Conservation (phyloP, 2,113 vertebrate species). For the Suricata suricatta region DNA sequence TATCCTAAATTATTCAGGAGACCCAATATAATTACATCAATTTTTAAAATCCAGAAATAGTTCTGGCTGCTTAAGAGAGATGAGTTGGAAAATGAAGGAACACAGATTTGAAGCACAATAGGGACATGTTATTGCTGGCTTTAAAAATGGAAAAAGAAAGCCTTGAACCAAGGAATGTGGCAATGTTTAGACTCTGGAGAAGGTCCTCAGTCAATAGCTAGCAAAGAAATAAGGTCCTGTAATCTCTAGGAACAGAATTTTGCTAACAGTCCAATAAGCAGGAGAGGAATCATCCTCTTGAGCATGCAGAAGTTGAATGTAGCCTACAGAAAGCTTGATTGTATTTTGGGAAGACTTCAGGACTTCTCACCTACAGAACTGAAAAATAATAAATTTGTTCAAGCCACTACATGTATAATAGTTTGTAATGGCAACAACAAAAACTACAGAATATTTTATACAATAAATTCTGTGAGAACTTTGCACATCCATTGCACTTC, state of each 20-base stretch:
- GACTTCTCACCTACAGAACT: background rate
- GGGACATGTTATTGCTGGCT: background rate
- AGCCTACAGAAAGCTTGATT: background rate
- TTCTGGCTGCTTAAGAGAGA: background rate
- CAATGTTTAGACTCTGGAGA: background rate
- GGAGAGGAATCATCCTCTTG: background rate
- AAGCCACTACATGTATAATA: background rate
- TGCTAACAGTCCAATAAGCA: background rate
- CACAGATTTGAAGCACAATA: background rate
- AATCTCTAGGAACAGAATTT: background rate
- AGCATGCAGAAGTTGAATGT: background rate
- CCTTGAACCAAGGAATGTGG: accelerated
- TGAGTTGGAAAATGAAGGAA: background rate
- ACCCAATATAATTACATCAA: background rate
- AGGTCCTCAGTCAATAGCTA: background rate
- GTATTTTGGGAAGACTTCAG: background rate
- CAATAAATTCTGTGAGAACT: background rate
- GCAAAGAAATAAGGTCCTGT: background rate
- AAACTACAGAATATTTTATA: background rate
- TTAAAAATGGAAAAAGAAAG: background rate
- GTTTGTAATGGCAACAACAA: background rate
- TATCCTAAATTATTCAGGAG: background rate
- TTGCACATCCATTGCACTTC: background rate
- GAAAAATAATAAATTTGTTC: background rate
- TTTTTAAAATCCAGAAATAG: background rate